A percentile compares a stretch with the other conserved stretches of the same genome.
phyloP scores from a whole-genome alignment of 2,797 vertebrate species.

The Sebastes aleutianus region DNA sequence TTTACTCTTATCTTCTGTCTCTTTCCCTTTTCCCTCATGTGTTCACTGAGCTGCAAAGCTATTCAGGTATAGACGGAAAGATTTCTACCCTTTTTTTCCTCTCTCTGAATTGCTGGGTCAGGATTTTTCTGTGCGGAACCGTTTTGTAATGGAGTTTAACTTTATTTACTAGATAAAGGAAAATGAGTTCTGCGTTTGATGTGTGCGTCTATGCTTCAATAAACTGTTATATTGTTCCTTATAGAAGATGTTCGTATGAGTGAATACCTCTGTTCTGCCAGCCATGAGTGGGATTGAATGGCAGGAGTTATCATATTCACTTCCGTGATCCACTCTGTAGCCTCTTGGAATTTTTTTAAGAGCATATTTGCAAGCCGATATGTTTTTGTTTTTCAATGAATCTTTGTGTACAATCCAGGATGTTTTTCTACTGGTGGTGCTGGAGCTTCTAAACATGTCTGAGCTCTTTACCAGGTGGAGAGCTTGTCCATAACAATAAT shows the following conservation, averaged over 20 bases:
- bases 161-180: constrained; percentile 83
- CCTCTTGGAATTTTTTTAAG: constrained; percentile 33
- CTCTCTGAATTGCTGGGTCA: constrained; percentile 78
- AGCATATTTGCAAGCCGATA: constrained; percentile 4
- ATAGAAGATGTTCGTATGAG: constrained; percentile 69
- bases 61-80: constrained; percentile 82
- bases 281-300: constrained; percentile 66
- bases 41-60: constrained; percentile 85
- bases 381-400: constrained; percentile 1
- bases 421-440: not conserved
- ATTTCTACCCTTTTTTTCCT: constrained; percentile 73
- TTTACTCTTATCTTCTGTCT: constrained; percentile 75
- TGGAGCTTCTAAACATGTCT: constrained; percentile 5
- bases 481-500: not conserved
- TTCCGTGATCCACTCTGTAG: constrained; percentile 43
- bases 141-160: constrained; percentile 80
- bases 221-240: constrained; percentile 73
- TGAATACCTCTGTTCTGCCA: constrained; percentile 68
- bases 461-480: not conserved
- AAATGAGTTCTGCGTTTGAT: constrained; percentile 75
- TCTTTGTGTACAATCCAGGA: constrained; percentile 3
- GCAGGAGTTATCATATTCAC: constrained; percentile 52
- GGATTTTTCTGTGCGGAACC: constrained; percentile 77
- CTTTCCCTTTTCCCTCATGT: constrained; percentile 77
- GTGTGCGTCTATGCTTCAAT: constrained; percentile 68